Evolutionary conservation across 2,797 vertebrate species (phyloP), one percentile per base, ranked within the genome.

Genomic region (Prunella strophiata): DNA sequence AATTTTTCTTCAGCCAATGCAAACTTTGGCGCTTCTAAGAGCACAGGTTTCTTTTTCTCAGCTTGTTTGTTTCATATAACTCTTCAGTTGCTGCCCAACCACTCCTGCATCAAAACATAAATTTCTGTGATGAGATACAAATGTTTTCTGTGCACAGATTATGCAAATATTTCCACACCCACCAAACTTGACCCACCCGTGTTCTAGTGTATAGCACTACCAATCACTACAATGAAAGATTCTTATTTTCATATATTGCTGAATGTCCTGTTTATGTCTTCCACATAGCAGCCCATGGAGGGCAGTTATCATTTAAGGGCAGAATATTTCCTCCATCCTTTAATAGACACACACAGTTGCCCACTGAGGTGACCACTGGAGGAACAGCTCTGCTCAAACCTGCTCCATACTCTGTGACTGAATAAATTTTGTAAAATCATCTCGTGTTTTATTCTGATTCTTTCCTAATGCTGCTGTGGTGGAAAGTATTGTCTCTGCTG

Each of bases 271-370:
- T 81, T 81, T 74, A 15, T 54, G 14, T 26, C 22, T 85, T 89
- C n/a, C 9, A 58, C 17, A 25, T 0, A 66, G 29, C 18, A 75
- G 20, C 17, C 82, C 3, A 5, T 62, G 30, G 14, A 70, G 32
- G 29, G 18, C 47, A 73, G 5, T 40, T 40, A 30, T 58, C 27
- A 85, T 36, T 70, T 74, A 52, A 75, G 26, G 10, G 26, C 11
- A 0, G 0, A 59, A 43, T 85, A 75, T 52, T 74, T 75, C 7
- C 27, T 34, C 11, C 8, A 13, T 29, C 2, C 32, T 59, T 55
- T 85, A 58, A 55, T 0, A 74, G 61, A 51, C 30, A 30, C 65
- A 29, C 5, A 13, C 21, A 34, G 3, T 22, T 83, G 62, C 10
- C 32, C 30, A 54, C 38, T 70, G 71, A 86, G 12, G 25, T 36